Evolutionary conservation across 2,797 vertebrate genomes (phyloP).

Genomic region (Sebastes ruberrimus): DNA sequence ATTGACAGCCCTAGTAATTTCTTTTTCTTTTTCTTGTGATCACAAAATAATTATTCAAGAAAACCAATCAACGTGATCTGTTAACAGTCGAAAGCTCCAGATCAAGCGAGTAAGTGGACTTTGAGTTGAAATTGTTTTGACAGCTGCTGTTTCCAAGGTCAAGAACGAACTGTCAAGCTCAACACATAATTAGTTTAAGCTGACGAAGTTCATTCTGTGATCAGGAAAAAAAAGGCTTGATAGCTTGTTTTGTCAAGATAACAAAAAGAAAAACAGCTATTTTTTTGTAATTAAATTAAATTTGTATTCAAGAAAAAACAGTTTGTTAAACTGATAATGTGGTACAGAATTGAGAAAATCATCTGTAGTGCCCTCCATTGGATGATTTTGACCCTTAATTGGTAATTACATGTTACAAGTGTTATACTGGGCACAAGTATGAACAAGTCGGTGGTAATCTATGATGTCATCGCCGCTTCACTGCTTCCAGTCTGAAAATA

Average conservation of each 20-base stretch:
- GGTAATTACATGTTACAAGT: background rate
- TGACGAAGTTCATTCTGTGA: background rate
- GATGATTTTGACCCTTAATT: background rate
- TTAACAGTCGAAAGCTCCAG: background rate
- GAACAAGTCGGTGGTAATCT: slow-evolving; percentile 34
- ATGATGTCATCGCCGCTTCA: slow-evolving; percentile 40
- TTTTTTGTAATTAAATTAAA: background rate
- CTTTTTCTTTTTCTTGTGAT: background rate
- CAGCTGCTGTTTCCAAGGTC: background rate
- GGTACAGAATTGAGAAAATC: background rate
- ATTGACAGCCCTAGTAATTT: background rate
- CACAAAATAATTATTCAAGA: background rate
- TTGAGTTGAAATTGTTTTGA: background rate
- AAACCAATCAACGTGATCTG: background rate
- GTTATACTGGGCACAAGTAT: slow-evolving; percentile 9
- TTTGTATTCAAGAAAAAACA: background rate
- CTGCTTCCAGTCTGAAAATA: slow-evolving; percentile 56
- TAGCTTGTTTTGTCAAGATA: background rate
- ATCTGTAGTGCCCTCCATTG: background rate
- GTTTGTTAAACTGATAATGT: background rate
- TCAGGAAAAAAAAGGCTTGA: background rate
- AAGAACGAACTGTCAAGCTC: background rate
- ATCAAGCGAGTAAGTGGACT: background rate
- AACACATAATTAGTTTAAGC: background rate
- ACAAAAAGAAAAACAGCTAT: background rate